Evolutionary conservation across 1,140 invertebrate species (phyloP).

Genomic region (Trichogramma pretiosum): DNA sequence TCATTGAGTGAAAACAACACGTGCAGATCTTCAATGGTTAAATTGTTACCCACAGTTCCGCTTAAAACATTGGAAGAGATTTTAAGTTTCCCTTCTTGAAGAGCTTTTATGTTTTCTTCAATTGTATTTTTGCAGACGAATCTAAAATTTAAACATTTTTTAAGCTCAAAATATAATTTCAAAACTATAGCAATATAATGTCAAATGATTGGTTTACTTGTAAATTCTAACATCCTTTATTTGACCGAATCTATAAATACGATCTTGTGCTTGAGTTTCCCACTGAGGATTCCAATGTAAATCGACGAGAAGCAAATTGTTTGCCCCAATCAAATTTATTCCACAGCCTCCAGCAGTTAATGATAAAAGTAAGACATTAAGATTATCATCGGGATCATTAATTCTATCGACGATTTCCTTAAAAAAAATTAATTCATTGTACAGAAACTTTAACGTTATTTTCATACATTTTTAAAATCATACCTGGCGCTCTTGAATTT

Average conservation of each 20-base stretch:
- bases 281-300: slow-evolving; percentile 93
- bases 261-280: slow-evolving; percentile 82
- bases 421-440: slow-evolving; percentile 1
- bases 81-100: slow-evolving; percentile 74
- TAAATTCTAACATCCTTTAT: slow-evolving; percentile 73
- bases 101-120: slow-evolving; percentile 68
- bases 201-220: too few species aligned
- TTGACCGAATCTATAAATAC: slow-evolving; percentile 84
- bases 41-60: slow-evolving; percentile 59
- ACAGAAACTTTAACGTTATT: neutral
- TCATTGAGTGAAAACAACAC: slow-evolving; percentile 63
- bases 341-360: slow-evolving; percentile 83
- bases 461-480: too few species aligned
- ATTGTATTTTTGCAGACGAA: slow-evolving; percentile 76
- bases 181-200: too few species aligned
- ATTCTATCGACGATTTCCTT: slow-evolving; percentile 58
- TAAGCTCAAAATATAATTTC: neutral
- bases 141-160: slow-evolving; percentile 41
- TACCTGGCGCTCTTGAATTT: too few species aligned
- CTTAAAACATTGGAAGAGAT: slow-evolving; percentile 68
- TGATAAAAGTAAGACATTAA: slow-evolving; percentile 67
- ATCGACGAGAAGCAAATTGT: slow-evolving; percentile 81
- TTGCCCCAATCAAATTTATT: slow-evolving; percentile 79
- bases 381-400: slow-evolving; percentile 49
- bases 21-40: slow-evolving; percentile 63